These are phyloP conservation scores for Callimorpha dominula DNA, from an alignment of 2,888 invertebrate species.

Conservation along the genomic window DNA sequence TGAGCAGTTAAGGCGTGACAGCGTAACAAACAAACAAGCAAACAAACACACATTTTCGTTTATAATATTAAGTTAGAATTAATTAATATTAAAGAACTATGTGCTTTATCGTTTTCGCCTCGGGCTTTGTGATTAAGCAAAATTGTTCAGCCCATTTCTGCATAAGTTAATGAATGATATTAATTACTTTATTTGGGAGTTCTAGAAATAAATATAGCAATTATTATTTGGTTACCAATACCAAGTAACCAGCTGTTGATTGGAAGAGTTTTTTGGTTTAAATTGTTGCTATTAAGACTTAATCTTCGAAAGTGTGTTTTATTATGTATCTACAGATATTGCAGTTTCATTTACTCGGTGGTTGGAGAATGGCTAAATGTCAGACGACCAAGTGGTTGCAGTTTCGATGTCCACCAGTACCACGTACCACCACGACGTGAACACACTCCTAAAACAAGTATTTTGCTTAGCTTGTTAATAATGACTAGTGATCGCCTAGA, in stretches of 20 bases:
- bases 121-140: conserved; percentile 29
- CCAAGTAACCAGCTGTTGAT: background rate
- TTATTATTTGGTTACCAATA: background rate
- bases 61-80: background rate
- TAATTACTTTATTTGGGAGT: conserved; percentile 27
- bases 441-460: too few relatives aligned
- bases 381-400: too few relatives aligned
- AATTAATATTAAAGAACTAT: conserved; percentile 1
- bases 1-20: too few relatives aligned
- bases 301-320: background rate
- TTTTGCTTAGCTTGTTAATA: too few relatives aligned
- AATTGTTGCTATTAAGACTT: background rate
- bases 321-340: too few relatives aligned
- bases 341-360: too few relatives aligned
- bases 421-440: too few relatives aligned
- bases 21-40: too few relatives aligned
- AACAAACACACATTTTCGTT: too few relatives aligned
- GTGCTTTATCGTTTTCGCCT: conserved; percentile 46
- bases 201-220: conserved; percentile 19
- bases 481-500: too few relatives aligned
- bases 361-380: too few relatives aligned
- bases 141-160: conserved; percentile 32
- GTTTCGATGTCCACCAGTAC: too few relatives aligned
- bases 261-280: background rate
- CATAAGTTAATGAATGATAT: conserved; percentile 37